Percentiles rank a stretch among this genome's conserved stretches.
Conservation (phyloP, 2,113 vertebrate species). For the Bubo scandiacus region DNA sequence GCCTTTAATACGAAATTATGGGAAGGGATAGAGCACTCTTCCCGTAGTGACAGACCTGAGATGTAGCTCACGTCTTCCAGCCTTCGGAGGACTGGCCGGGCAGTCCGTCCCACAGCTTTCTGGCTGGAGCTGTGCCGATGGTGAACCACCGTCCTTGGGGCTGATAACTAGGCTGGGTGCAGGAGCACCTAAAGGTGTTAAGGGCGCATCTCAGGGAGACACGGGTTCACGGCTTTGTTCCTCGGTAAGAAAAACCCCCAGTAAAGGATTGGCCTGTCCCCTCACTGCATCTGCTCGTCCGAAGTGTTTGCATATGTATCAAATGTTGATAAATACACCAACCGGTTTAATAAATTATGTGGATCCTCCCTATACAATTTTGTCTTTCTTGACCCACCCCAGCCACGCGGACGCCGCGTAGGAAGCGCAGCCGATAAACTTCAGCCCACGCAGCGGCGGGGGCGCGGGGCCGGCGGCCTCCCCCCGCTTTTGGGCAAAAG, state of each 20-base stretch:
- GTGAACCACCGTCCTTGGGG: not conserved
- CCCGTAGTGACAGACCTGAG: fast-evolving
- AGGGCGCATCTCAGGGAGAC: fast-evolving
- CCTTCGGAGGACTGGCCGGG: no score
- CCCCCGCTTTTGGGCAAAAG: not conserved
- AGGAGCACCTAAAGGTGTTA: no score
- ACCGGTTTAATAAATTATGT: not conserved
- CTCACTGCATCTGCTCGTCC: not conserved
- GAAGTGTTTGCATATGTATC: fast-evolving
- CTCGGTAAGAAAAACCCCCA: fast-evolving
- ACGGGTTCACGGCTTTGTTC: not conserved
- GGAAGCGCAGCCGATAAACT: fast-evolving
- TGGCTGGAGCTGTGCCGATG: not conserved
- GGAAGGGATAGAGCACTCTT: not conserved
- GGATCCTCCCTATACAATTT: not conserved
- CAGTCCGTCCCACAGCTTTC: not conserved
- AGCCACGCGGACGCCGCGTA: fast-evolving
- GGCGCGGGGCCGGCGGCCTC: fast-evolving
- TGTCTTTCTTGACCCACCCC: not conserved
- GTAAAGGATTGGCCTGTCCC: not conserved
- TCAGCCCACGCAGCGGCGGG: not conserved
- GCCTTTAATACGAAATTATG: fast-evolving
- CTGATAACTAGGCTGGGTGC: fast-evolving
- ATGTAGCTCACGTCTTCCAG: not conserved
- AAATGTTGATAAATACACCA: not conserved